phyloP scores from a whole-genome alignment of 2,113 vertebrate species.

The Xenotilapia flavipinnis region DNA sequence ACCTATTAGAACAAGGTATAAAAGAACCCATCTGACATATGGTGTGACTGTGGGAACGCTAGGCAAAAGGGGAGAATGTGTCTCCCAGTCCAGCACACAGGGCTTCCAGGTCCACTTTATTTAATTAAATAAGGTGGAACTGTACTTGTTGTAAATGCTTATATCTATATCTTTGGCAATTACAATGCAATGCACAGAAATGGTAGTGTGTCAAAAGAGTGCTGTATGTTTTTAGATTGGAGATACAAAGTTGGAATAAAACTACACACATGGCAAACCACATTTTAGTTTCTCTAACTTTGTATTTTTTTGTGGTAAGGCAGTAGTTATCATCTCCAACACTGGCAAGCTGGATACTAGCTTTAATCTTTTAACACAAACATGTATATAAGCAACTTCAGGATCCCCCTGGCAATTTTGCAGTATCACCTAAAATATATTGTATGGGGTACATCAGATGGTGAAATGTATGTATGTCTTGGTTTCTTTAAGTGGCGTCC shows the following conservation, averaged over 20 bases:
- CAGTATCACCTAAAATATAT: background rate
- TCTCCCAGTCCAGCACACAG: background rate
- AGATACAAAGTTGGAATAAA: background rate
- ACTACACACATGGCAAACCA: background rate
- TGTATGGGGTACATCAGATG: background rate
- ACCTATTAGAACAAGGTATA: background rate
- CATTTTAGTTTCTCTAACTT: background rate
- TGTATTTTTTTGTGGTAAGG: background rate
- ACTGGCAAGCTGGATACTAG: background rate
- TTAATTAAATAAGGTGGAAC: background rate
- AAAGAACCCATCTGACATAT: background rate
- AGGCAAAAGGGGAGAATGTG: background rate
- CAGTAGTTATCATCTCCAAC: background rate
- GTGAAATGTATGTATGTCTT: background rate
- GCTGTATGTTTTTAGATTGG: background rate
- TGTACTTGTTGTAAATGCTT: background rate
- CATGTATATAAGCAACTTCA: background rate
- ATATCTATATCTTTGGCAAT: background rate
- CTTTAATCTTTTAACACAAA: constrained; percentile 14
- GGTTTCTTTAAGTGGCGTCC: background rate
- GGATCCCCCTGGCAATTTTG: background rate
- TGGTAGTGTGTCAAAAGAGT: background rate
- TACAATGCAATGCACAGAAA: background rate
- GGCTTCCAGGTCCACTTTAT: background rate
- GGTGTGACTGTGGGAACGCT: background rate